Conservation (phyloP, 2,888 invertebrate genomes). For the Omphaloscelis lunosa region DNA sequence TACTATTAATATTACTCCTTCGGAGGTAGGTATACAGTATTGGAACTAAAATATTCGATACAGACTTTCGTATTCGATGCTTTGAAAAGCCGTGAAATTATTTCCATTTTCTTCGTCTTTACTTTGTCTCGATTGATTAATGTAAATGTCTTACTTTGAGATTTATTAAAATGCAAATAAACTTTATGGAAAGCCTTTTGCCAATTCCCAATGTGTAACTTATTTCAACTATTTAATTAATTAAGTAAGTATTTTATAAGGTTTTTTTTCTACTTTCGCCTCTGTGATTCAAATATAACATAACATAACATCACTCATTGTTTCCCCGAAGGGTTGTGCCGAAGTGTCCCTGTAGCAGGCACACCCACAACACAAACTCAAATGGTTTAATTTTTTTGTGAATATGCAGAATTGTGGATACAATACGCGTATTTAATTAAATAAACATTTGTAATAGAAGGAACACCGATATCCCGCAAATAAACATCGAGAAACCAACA, state of each 20-base stretch:
- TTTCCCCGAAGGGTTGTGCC: no score
- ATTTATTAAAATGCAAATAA: constrained; percentile 31
- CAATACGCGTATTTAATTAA: not conserved
- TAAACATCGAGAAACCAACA: not conserved
- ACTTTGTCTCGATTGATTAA: constrained; percentile 39
- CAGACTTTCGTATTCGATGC: constrained; percentile 16
- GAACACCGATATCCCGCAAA: not conserved
- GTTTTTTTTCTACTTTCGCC: not conserved
- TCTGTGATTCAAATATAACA: no score
- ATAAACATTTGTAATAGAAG: not conserved
- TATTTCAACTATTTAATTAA: constrained; percentile 4
- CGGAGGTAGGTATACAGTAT: not conserved
- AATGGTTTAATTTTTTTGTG: no score
- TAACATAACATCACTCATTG: no score
- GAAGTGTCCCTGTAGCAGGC: no score
- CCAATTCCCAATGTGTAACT: not conserved
- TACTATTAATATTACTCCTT: not conserved
- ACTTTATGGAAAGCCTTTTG: constrained; percentile 1
- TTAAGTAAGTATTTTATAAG: not conserved
- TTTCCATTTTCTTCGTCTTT: constrained; percentile 34
- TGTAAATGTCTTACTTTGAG: constrained; percentile 20
- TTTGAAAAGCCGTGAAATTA: constrained; percentile 11
- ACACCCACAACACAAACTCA: no score
- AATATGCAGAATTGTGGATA: no score
- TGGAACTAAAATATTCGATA: constrained; percentile 8